A percentile compares a stretch with the other conserved stretches of the same genome.
phyloP scores from a whole-genome alignment of 2,888 invertebrate genomes.

The Tenthredo distinguenda region DNA sequence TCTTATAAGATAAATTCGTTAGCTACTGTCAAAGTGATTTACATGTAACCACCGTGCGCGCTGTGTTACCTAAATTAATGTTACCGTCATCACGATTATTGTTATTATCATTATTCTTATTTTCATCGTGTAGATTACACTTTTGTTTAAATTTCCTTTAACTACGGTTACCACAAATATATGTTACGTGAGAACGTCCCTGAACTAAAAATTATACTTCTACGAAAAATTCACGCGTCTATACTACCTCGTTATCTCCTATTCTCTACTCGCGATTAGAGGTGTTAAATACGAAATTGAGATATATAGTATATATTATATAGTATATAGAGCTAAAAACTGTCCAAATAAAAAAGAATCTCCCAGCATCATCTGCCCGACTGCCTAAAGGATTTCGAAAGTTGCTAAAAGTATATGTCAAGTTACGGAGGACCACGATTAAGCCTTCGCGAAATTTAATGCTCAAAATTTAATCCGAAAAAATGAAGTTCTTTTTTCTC shows the following conservation, averaged over 20 bases:
- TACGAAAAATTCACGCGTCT: not conserved
- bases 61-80: constrained; percentile 18
- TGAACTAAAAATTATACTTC: constrained; percentile 35
- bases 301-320: not conserved
- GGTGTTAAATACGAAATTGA: constrained; percentile 24
- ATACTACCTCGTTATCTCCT: not conserved
- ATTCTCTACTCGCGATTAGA: not conserved
- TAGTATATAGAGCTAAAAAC: constrained; percentile 21
- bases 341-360: not conserved
- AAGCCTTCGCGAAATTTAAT: not conserved
- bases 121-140: constrained; percentile 3
- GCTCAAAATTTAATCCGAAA: not conserved
- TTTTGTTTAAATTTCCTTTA: not conserved
- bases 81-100: not conserved
- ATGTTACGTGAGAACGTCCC: constrained; percentile 23
- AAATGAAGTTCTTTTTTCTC: not conserved
- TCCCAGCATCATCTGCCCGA: not conserved
- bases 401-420: not conserved
- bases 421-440: not conserved
- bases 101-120: not conserved
- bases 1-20: constrained; percentile 34
- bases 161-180: not conserved
- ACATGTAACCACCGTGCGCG: not conserved
- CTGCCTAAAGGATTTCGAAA: constrained; percentile 10
- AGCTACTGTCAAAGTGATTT: constrained; percentile 20